Percentiles rank a stretch among this genome's conserved stretches.
Evolutionary conservation across 1,140 invertebrate species (phyloP).

Genomic region (Elymnias hypermnestra): DNA sequence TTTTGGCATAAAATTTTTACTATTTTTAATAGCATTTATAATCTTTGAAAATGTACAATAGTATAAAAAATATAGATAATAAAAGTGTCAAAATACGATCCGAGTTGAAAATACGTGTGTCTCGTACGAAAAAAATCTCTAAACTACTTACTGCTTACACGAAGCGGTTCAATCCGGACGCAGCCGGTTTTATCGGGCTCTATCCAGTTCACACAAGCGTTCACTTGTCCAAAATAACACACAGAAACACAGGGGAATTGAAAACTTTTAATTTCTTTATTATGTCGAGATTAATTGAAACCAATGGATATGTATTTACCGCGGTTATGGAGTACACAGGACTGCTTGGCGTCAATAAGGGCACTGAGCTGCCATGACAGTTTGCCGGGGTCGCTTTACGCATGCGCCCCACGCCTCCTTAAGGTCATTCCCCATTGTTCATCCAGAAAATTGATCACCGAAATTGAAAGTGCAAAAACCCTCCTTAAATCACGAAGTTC

Average conservation of each 20-base stretch:
- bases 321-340: conserved; percentile 31
- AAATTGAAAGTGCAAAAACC: conserved; percentile 52
- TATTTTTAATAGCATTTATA: no score
- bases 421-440: conserved; percentile 67
- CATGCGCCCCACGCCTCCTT: conserved; percentile 49
- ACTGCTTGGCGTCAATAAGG: conserved; percentile 52
- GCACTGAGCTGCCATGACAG: conserved; percentile 67
- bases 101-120: conserved; percentile 13
- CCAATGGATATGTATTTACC: conserved; percentile 8
- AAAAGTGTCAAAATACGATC: conserved; percentile 2
- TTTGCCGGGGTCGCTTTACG: conserved; percentile 42
- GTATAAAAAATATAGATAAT: neutral
- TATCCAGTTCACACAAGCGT: conserved; percentile 18
- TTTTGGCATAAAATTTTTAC: no score
- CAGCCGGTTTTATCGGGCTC: conserved; percentile 19
- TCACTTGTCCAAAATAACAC: conserved; percentile 9
- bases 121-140: conserved; percentile 25
- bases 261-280: conserved; percentile 25
- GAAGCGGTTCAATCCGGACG: conserved; percentile 31
- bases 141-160: conserved; percentile 41
- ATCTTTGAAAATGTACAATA: no score
- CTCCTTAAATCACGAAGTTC: conserved; percentile 48
- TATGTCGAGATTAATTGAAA: conserved; percentile 15
- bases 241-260: conserved; percentile 34
- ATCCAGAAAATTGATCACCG: conserved; percentile 51